These are phyloP conservation scores for Caerostris darwini DNA, from an alignment of 1,140 invertebrate species.

Conservation along the genomic window DNA sequence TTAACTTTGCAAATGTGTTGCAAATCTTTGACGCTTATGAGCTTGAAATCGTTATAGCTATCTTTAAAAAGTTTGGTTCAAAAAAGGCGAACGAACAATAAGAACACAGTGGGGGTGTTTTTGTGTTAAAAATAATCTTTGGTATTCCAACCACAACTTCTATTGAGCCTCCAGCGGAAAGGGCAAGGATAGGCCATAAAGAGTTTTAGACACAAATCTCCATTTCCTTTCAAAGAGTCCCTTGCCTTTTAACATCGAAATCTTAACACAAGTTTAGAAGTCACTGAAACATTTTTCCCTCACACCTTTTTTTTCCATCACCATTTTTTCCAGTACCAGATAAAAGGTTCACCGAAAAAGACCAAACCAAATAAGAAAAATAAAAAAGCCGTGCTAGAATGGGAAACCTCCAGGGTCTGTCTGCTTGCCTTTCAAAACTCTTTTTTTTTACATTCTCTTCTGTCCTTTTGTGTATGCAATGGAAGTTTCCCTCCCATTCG, in stretches of 20 bases:
- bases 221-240: conserved; percentile 47
- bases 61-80: not conserved
- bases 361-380: not conserved
- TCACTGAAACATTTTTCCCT: conserved; percentile 38
- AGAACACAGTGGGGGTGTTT: conserved; percentile 2
- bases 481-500: not conserved
- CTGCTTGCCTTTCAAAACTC: conserved; percentile 36
- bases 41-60: not conserved
- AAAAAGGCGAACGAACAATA: not conserved
- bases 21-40: not conserved
- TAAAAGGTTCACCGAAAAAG: conserved; percentile 7
- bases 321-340: not conserved
- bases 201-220: conserved; percentile 33
- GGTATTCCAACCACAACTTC: not conserved
- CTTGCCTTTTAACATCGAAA: conserved; percentile 11
- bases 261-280: conserved; percentile 44
- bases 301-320: not conserved
- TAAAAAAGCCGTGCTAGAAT: not conserved
- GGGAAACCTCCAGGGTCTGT: conserved; percentile 45
- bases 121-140: not conserved
- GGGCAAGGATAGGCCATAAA: not conserved
- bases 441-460: conserved; percentile 21
- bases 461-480: conserved; percentile 18
- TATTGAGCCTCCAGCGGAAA: conserved; percentile 3
- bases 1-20: not conserved